These are phyloP conservation scores for Pseudococcus jackbeardsleyi DNA, from an alignment of 2,888 invertebrate species.

Conservation along the genomic window DNA sequence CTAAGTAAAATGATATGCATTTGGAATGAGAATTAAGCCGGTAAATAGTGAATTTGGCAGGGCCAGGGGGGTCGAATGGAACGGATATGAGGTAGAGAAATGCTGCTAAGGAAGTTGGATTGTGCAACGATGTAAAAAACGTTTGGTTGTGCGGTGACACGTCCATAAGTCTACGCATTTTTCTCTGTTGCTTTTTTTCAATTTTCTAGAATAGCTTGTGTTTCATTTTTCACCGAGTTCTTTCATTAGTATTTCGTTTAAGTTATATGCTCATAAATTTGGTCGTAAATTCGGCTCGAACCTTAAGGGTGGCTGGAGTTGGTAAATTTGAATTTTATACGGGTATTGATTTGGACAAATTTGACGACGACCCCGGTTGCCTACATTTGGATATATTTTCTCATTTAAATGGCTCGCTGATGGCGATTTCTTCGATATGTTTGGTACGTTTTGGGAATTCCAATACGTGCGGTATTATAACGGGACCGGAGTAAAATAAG, in stretches of 20 bases:
- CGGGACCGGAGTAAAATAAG: too few relatives aligned
- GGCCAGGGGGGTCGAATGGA: not conserved
- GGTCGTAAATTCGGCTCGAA: not conserved
- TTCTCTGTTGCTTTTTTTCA: constrained; percentile 25
- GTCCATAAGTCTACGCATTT: constrained; percentile 27
- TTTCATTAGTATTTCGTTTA: constrained; percentile 28
- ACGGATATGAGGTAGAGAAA: not conserved
- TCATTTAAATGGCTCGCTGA: not conserved
- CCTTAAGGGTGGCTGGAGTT: not conserved
- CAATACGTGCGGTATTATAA: not conserved
- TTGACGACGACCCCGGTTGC: not conserved
- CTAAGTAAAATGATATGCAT: not conserved
- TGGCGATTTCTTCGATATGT: not conserved
- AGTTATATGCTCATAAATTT: constrained; percentile 13
- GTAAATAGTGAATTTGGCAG: not conserved
- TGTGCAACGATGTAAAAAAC: constrained; percentile 17
- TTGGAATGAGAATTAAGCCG: constrained; percentile 3
- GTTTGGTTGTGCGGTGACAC: constrained; percentile 19
- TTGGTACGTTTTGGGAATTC: constrained; percentile 1
- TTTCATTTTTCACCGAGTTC: constrained; percentile 23
- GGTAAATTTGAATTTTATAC: constrained; percentile 15
- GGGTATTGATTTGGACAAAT: constrained; percentile 1
- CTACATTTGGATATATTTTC: not conserved
- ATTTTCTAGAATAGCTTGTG: constrained; percentile 8
- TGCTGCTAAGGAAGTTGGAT: not conserved